phyloP scores from a whole-genome alignment of 2,888 invertebrate genomes.

The Alcis repandata region DNA sequence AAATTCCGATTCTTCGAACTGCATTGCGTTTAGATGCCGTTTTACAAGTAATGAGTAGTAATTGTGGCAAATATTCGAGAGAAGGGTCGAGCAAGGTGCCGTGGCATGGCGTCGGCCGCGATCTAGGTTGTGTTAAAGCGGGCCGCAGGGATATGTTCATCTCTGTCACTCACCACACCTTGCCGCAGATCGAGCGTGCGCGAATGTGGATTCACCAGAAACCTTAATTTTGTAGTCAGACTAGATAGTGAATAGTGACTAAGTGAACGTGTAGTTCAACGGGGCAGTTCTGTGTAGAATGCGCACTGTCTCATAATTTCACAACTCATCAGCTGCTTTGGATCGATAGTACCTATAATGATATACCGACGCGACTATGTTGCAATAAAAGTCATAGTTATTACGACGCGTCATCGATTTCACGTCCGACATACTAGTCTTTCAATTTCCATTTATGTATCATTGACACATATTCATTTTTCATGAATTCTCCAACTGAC shows the following conservation, averaged over 20 bases:
- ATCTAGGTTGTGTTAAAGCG: constrained; percentile 69
- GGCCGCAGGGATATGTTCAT: constrained; percentile 56
- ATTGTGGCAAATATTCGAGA: constrained; percentile 59
- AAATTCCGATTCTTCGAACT: constrained; percentile 30
- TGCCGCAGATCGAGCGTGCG: constrained; percentile 45
- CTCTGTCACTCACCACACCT: constrained; percentile 60
- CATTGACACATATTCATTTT: constrained; percentile 3
- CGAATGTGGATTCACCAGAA: constrained; percentile 47
- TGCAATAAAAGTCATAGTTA: constrained; percentile 13
- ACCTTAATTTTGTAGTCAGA: constrained; percentile 39
- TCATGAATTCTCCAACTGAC: constrained; percentile 23
- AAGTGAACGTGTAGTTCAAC: constrained; percentile 15
- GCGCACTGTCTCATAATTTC: constrained; percentile 6
- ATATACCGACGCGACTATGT: constrained; percentile 51
- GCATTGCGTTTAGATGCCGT: constrained; percentile 26
- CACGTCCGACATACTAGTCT: background rate
- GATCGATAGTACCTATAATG: constrained; percentile 55
- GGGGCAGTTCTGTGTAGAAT: constrained; percentile 13
- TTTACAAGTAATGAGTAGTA: constrained; percentile 59
- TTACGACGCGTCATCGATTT: constrained; percentile 1
- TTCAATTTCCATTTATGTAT: background rate
- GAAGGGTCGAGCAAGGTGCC: constrained; percentile 71
- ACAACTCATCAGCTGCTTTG: constrained; percentile 57
- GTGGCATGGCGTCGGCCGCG: constrained; percentile 62
- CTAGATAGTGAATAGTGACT: too few species aligned